A percentile compares a stretch with the other conserved stretches of the same genome.
Evolutionary conservation across 2,797 vertebrate genomes (phyloP).

Genomic region (Anomalospiza imberbis): DNA sequence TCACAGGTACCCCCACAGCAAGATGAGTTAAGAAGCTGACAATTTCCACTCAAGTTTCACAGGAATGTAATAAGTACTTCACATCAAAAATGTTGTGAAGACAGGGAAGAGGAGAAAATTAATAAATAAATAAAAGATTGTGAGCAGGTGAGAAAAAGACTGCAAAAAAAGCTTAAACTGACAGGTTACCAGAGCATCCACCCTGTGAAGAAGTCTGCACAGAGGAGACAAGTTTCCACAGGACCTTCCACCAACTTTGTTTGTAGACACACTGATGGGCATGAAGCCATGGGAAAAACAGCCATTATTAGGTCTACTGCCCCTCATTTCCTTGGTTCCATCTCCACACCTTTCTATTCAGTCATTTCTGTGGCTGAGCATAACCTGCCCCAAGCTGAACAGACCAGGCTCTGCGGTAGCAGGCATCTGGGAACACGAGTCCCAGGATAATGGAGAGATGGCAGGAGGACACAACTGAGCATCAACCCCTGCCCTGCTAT

Average conservation of each 20-base stretch:
- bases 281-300: background rate
- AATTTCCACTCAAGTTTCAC: background rate
- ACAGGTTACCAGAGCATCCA: background rate
- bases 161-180: background rate
- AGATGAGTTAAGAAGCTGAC: fast-evolving
- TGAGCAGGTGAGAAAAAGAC: background rate
- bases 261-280: background rate
- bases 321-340: background rate
- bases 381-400: background rate
- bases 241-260: background rate
- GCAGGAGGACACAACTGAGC: background rate
- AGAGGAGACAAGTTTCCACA: background rate
- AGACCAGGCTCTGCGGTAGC: fast-evolving
- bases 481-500: background rate
- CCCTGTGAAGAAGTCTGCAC: background rate
- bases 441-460: fast-evolving
- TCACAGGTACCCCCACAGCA: background rate
- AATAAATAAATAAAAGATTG: background rate
- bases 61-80: background rate
- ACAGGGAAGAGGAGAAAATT: background rate
- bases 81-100: background rate
- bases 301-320: background rate
- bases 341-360: background rate
- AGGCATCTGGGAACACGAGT: background rate
- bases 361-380: background rate